These are phyloP conservation scores for Calliphora vomitoria DNA, from an alignment of 2,888 invertebrate genomes.

Conservation along the genomic window DNA sequence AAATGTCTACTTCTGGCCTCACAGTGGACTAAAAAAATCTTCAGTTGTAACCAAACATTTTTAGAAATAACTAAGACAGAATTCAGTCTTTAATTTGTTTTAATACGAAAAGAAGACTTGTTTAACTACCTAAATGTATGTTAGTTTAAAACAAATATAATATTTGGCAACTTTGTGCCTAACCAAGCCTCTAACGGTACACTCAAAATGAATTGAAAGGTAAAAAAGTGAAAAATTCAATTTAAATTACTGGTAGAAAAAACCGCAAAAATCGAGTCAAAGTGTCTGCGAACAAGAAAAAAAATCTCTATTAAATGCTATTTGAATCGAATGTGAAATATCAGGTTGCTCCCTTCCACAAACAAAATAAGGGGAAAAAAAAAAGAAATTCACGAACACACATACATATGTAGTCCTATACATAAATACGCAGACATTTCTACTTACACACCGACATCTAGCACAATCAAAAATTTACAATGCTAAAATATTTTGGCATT, in stretches of 20 bases:
- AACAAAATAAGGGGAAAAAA: conserved; percentile 2
- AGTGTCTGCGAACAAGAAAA: conserved; percentile 76
- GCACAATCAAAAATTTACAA: conserved; percentile 55
- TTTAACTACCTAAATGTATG: too few relatives aligned
- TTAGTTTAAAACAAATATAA: not conserved
- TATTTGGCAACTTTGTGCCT: conserved; percentile 3
- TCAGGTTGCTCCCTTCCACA: conserved; percentile 5
- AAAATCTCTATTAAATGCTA: conserved; percentile 78
- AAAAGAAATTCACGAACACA: conserved; percentile 26
- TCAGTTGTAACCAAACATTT: too few relatives aligned
- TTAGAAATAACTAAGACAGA: too few relatives aligned
- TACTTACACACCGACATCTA: conserved; percentile 17
- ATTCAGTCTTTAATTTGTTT: too few relatives aligned
- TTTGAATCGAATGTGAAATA: conserved; percentile 59
- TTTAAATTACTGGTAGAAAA: conserved; percentile 80
- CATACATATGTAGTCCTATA: conserved; percentile 14
- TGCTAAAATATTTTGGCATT: conserved; percentile 37
- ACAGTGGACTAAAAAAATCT: too few relatives aligned
- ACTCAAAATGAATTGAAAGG: conserved; percentile 60
- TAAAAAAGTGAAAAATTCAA: conserved; percentile 81
- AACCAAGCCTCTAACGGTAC: not conserved
- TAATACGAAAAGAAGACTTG: too few relatives aligned
- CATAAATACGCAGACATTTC: conserved; percentile 44
- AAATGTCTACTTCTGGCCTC: too few relatives aligned
- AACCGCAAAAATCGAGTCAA: conserved; percentile 75